Evolutionary conservation across 2,797 vertebrate genomes (phyloP).

Genomic region (Ispidina picta): DNA sequence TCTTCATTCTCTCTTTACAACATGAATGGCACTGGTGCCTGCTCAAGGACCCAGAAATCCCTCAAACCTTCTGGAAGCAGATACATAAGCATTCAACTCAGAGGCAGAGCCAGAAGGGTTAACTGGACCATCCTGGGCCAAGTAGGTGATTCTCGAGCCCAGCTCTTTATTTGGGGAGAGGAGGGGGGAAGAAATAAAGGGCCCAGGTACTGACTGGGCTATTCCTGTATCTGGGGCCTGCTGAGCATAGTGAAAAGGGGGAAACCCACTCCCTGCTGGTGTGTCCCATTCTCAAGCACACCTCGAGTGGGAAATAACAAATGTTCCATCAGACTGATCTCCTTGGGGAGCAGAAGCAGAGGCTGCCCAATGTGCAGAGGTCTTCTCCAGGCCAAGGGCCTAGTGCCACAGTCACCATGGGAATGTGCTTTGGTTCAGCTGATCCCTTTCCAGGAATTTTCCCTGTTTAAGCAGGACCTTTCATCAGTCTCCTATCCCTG

Average conservation of each 20-base stretch:
- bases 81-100: not conserved
- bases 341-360: not conserved
- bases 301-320: not conserved
- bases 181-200: not conserved
- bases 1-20: not conserved
- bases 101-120: not conserved
- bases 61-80: not conserved
- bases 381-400: not conserved
- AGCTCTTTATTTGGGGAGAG: not conserved
- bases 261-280: not conserved
- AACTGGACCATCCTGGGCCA: not conserved
- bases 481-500: fast-evolving
- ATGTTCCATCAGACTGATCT: not conserved
- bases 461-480: not conserved
- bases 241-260: not conserved
- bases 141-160: not conserved
- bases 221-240: not conserved
- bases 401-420: fast-evolving
- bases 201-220: not conserved
- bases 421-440: not conserved
- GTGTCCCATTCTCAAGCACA: fast-evolving
- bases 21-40: not conserved
- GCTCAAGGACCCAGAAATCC: not conserved
- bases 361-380: not conserved
- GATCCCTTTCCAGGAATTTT: not conserved